Conservation (phyloP, 2,797 vertebrate genomes). For the Pempheris klunzingeri region DNA sequence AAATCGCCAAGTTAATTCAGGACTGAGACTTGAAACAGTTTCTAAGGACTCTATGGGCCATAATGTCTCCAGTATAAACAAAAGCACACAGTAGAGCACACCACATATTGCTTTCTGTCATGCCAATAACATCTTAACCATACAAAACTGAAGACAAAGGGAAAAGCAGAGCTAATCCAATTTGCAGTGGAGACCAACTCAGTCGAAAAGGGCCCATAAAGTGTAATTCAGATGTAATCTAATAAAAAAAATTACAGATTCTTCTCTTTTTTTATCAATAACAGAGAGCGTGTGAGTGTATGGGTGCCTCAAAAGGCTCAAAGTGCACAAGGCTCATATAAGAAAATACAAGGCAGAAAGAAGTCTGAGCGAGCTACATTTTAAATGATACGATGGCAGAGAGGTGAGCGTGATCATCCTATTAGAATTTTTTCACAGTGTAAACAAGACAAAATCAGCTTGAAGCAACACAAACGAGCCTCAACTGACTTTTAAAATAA, state of each 20-base stretch:
- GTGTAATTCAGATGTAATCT: slow-evolving; percentile 62
- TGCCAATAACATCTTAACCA: slow-evolving; percentile 46
- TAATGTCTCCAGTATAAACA: slow-evolving; percentile 46
- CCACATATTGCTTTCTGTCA: slow-evolving; percentile 66
- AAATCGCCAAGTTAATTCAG: slow-evolving; percentile 33
- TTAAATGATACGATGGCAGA: not conserved
- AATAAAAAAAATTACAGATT: slow-evolving; percentile 63
- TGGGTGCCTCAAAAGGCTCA: not conserved
- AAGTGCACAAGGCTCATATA: not conserved
- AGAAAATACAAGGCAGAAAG: slow-evolving; percentile 28
- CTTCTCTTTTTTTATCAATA: slow-evolving; percentile 40
- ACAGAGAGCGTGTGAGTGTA: not conserved
- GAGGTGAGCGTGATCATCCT: slow-evolving; percentile 16
- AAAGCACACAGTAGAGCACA: slow-evolving; percentile 34
- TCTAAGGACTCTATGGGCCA: slow-evolving; percentile 17
- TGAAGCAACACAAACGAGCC: slow-evolving; percentile 4
- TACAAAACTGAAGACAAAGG: slow-evolving; percentile 54
- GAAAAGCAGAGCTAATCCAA: slow-evolving; percentile 44
- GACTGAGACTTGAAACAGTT: slow-evolving; percentile 3
- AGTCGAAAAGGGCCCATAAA: slow-evolving; percentile 48
- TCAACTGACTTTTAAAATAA: not conserved
- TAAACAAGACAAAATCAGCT: slow-evolving; percentile 27
- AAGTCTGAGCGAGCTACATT: slow-evolving; percentile 13
- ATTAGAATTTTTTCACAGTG: slow-evolving; percentile 22
- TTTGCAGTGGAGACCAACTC: slow-evolving; percentile 51